Evolutionary conservation across 2,888 invertebrate species (phyloP).

Genomic region (Liodrosophila aerea): DNA sequence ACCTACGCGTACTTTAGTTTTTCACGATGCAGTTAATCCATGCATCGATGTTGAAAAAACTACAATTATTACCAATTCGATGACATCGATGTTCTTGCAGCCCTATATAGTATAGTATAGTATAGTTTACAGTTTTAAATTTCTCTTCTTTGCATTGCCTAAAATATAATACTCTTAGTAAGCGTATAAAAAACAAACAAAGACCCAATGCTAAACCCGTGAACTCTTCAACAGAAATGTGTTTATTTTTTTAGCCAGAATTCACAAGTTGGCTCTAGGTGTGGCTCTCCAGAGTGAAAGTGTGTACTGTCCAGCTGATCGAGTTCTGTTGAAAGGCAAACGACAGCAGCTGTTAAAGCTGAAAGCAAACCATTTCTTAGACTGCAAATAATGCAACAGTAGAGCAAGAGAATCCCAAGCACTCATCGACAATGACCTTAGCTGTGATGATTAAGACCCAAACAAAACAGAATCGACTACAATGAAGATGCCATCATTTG

Average conservation of each 20-base stretch:
- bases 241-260: neutral
- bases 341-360: constrained; percentile 26
- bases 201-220: constrained; percentile 6
- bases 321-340: constrained; percentile 22
- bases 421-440: constrained; percentile 51
- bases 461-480: constrained; percentile 9
- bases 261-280: neutral
- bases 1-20: too few species aligned
- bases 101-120: too few species aligned
- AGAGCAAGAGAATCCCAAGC: neutral
- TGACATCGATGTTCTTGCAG: too few species aligned
- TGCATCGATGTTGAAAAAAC: too few species aligned
- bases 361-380: neutral
- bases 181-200: neutral
- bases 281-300: constrained; percentile 30
- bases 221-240: neutral
- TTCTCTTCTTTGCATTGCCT: too few species aligned
- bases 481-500: constrained; percentile 45
- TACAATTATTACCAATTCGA: too few species aligned
- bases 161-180: too few species aligned
- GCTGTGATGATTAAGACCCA: constrained; percentile 7
- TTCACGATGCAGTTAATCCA: too few species aligned
- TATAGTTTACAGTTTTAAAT: too few species aligned
- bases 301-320: constrained; percentile 28
- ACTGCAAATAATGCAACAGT: constrained; percentile 9